Evolutionary conservation across 2,888 invertebrate species (phyloP).

Genomic region (Eristalis tenax): DNA sequence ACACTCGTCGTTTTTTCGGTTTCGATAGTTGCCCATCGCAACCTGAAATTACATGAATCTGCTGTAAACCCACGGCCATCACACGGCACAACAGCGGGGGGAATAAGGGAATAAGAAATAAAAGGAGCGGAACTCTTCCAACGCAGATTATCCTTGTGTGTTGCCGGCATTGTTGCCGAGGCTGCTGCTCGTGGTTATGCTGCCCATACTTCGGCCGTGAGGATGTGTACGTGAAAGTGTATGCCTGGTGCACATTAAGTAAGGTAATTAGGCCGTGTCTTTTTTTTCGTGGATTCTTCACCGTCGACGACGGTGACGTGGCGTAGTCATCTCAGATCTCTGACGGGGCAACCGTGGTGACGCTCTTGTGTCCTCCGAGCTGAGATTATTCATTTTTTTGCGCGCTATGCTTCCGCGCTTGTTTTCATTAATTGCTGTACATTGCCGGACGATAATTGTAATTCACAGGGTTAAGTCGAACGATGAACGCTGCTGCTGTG

Average conservation of each 20-base stretch:
- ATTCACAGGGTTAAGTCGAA: constrained; percentile 48
- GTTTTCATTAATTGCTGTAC: constrained; percentile 63
- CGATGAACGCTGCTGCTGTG: not conserved
- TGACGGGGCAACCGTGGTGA: constrained; percentile 9
- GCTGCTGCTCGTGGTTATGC: not conserved
- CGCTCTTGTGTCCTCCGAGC: constrained; percentile 21
- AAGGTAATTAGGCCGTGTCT: constrained; percentile 65
- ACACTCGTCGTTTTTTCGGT: constrained; percentile 23
- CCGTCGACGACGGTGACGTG: constrained; percentile 37
- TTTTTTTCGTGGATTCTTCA: constrained; percentile 23
- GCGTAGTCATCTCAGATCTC: constrained; percentile 38
- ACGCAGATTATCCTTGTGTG: constrained; percentile 50
- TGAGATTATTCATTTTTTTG: constrained; percentile 43
- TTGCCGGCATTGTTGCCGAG: not conserved
- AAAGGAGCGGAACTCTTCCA: constrained; percentile 13
- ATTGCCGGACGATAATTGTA: constrained; percentile 68
- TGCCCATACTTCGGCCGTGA: not conserved
- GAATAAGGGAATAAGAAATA: constrained; percentile 7
- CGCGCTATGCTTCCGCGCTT: constrained; percentile 4
- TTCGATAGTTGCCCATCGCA: constrained; percentile 59
- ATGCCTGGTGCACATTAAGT: constrained; percentile 46
- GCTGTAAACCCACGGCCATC: constrained; percentile 29
- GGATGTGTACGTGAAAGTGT: not conserved
- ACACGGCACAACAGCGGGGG: constrained; percentile 16
- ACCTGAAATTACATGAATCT: constrained; percentile 46